Evolutionary conservation across 2,888 invertebrate genomes (phyloP).

Genomic region (Halictus quadricinctus): DNA sequence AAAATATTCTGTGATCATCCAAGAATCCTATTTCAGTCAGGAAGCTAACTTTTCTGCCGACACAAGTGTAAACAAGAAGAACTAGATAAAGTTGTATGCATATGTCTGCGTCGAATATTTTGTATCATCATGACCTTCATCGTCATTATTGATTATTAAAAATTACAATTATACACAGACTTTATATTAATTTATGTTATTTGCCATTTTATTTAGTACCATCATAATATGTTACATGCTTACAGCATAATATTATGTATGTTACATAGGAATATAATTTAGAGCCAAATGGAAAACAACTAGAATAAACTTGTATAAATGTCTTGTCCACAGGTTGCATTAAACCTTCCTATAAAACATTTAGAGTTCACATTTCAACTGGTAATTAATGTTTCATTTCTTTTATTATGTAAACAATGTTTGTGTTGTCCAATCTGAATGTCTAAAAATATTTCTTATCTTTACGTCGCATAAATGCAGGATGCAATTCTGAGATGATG

Average conservation of each 20-base stretch:
- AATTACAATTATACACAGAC: not conserved
- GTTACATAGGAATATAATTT: conserved; percentile 42
- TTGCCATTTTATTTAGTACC: not conserved
- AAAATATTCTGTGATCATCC: not conserved
- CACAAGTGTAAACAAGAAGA: not conserved
- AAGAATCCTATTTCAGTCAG: conserved; percentile 14
- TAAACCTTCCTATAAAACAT: conserved; percentile 61
- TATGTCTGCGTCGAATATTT: not conserved
- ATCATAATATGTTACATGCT: conserved; percentile 4
- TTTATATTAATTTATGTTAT: not conserved
- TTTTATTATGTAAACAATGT: conserved; percentile 23
- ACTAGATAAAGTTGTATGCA: not conserved
- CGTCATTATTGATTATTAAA: not conserved
- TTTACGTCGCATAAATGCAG: not conserved
- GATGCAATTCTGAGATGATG: conserved; percentile 20
- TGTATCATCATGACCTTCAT: not conserved
- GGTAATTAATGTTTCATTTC: conserved; percentile 62
- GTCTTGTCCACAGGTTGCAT: conserved; percentile 44
- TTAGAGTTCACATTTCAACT: conserved; percentile 44
- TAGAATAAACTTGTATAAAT: conserved; percentile 33
- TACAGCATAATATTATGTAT: conserved; percentile 22
- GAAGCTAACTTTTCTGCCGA: conserved; percentile 16
- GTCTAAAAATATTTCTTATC: not conserved
- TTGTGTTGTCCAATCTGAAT: not conserved
- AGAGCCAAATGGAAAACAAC: conserved; percentile 33